Percentiles rank a stretch among this genome's conserved stretches.
These are phyloP conservation scores for Stegostoma tigrinum DNA, from an alignment of 2,113 vertebrate genomes.

Conservation along the genomic window DNA sequence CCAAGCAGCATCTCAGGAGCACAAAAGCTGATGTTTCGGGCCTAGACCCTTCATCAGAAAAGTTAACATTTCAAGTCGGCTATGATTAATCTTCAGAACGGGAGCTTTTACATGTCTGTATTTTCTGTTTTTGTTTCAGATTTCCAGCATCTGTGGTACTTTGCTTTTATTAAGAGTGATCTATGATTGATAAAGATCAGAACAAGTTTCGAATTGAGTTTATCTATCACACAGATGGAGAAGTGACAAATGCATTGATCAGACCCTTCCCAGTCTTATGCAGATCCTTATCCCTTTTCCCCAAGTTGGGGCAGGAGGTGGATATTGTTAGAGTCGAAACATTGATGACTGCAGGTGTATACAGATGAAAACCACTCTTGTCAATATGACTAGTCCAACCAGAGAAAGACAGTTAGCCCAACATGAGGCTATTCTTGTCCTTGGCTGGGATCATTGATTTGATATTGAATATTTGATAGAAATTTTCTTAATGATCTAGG, in stretches of 20 bases:
- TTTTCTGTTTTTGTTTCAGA: no score
- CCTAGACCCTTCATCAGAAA: no score
- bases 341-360: no score
- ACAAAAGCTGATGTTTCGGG: no score
- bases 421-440: constrained; percentile 18
- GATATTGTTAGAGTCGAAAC: neutral
- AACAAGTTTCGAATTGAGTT: neutral
- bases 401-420: neutral
- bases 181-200: neutral
- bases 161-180: neutral
- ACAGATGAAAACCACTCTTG: neutral
- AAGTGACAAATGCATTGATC: neutral
- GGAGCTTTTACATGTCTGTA: no score
- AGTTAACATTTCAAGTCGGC: no score
- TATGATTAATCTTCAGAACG: no score
- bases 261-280: neutral
- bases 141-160: no score
- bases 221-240: neutral
- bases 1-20: no score
- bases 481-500: neutral
- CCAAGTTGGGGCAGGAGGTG: neutral
- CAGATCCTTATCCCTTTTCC: neutral
- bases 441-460: neutral
- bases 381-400: neutral
- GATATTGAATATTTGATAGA: neutral